Evolutionary conservation across 2,888 invertebrate genomes (phyloP).

Genomic region (Chrysolina americana): DNA sequence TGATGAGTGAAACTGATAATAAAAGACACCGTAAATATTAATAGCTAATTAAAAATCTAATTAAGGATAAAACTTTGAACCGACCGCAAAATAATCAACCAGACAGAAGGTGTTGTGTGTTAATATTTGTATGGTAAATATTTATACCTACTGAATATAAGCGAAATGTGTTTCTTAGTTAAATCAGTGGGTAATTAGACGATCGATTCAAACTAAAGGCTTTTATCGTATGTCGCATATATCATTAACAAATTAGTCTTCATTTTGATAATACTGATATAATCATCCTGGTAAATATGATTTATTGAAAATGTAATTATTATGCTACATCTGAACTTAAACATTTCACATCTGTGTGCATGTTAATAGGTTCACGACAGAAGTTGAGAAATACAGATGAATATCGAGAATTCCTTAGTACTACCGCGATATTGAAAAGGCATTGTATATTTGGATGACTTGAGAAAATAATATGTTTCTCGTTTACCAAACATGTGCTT

Average conservation of each 20-base stretch:
- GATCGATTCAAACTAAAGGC: background rate
- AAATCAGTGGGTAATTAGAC: background rate
- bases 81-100: constrained; percentile 18
- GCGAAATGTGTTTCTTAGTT: background rate
- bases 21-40: background rate
- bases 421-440: no score
- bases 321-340: no score
- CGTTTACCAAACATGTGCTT: no score
- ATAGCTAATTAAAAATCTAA: constrained; percentile 21
- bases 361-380: no score
- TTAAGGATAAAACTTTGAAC: constrained; percentile 23
- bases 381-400: no score
- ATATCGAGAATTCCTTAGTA: no score
- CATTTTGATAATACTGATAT: background rate
- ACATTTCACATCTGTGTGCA: no score
- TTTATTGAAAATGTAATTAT: no score
- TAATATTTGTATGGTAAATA: constrained; percentile 7
- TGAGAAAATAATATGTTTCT: no score
- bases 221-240: background rate
- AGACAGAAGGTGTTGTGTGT: background rate
- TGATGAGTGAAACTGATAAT: background rate
- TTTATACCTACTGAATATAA: constrained; percentile 8
- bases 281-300: no score
- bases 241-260: background rate
- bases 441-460: no score